Evolutionary conservation across 2,888 invertebrate species (phyloP), one percentile per base, ranked within the genome.

Genomic region (Lasioglossum vierecki): DNA sequence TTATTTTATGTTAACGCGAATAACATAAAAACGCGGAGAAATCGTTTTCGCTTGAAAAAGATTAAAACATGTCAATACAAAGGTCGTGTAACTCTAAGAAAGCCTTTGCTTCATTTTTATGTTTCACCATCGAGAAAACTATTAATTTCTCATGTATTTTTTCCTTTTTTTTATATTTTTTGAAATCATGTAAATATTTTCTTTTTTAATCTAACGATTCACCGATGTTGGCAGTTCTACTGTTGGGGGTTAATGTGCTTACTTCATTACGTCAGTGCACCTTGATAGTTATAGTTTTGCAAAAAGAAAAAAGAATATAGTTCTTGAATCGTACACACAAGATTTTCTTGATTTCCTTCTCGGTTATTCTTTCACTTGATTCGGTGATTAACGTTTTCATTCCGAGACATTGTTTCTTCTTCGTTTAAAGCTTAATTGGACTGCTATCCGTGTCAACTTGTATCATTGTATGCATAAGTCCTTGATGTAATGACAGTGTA

Each of bases 401-500:
- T 68, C 41, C 76, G 80, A 79, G 68, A 60, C 80, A 85, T 81
- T 76, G 80, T 83, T 77, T 71, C 9, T 66, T 75, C 68, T 41
- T 81, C 46, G 71, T 82, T 57, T 83, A 74, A 73, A 68, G 66
- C 5, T 79, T 39, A 35, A 82, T 79, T 73, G 68, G 66, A 82
- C 75, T 83, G 80, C 53, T 77, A 76, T 85, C 76, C 75, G 35
- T 74, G 66, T 80, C 85, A 80, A 80, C 74, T 85, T 82, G 80
- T 87, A 83, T 89, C 77, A 66, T 79, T 80, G 76, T 83, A 75
- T 73, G 66, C 72, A 60, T 80, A 83, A 86, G 76, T 79, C 79
- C 57, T 74, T 70, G 57, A 85, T 87, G 79, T 84, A 82, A 83
- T 35, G 41, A 80, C 57, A 79, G 60, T 90, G 85, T 90, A 90